Percentiles rank a stretch among this genome's conserved stretches.
phyloP scores from a whole-genome alignment of 2,113 vertebrate genomes.

The Beaufortia kweichowensis region DNA sequence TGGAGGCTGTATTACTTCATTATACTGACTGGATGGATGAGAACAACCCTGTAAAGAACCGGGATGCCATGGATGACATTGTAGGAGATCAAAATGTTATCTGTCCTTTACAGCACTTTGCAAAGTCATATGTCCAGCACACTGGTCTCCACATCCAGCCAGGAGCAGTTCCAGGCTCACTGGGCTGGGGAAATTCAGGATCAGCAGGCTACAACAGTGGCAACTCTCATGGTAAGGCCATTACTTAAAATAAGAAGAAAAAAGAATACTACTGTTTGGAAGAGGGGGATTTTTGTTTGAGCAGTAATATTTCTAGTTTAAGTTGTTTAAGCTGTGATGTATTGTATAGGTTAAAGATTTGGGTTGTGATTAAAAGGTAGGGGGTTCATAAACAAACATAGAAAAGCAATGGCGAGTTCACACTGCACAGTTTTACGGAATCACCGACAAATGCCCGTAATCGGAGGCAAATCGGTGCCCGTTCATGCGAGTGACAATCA shows the following conservation, averaged over 20 bases:
- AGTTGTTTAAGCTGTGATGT: not conserved
- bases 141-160: conserved; percentile 59
- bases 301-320: not conserved
- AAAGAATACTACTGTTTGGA: too few species aligned
- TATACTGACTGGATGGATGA: conserved; percentile 92
- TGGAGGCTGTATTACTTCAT: conserved; percentile 88
- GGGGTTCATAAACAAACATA: not conserved
- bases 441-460: too few species aligned
- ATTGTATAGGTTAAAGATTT: not conserved
- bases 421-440: too few species aligned
- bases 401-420: too few species aligned
- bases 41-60: conserved; percentile 83
- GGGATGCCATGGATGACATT: conserved; percentile 87
- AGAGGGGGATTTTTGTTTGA: too few species aligned
- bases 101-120: conserved; percentile 85
- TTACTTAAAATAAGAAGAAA: not conserved
- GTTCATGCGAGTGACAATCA: too few species aligned
- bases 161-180: conserved; percentile 45
- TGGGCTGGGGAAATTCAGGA: conserved; percentile 55
- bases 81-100: conserved; percentile 93
- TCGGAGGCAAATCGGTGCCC: too few species aligned
- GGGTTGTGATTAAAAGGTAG: not conserved
- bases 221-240: conserved; percentile 65
- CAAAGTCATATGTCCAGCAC: conserved; percentile 76
- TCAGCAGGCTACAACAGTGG: conserved; percentile 59